Evolutionary conservation across 2,888 invertebrate species (phyloP), one percentile per base, ranked within the genome.

Genomic region (Smittia aterrima): DNA sequence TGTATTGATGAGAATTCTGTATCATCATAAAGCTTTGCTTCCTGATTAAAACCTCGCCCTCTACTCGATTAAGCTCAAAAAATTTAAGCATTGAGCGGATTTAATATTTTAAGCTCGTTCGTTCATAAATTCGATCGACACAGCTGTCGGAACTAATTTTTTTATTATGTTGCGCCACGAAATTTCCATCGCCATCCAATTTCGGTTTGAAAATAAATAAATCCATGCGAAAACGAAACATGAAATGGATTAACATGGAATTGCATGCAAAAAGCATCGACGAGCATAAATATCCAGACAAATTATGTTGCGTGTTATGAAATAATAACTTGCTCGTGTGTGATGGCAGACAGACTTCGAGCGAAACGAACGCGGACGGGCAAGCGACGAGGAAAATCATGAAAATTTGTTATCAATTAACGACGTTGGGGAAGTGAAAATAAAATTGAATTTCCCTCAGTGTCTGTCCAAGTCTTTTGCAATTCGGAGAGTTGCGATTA

Each of bases 301-400:
- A 70, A 70, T 70, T 70, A 32, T 24, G 25, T 70, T 70, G 70
- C 70, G 70, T 70, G 70, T 18, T 24, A 54, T 70, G 70, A 53
- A 70, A 70, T 70, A 68, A 68, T 68, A 32, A 32, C 32, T 32
- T 32, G 32, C 32, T 32, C 32, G 32, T 32, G 32, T 32, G 32
- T 32, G 22, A 40, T 38, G 32, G 32, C 32, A 32, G 32, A 32
- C 32, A 32, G 32, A 32, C 32, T 32, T 32, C 4, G 9, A 32
- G 32, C 32, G 9, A 32, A 32, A 32, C 32, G 32, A 32, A 32
- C 9, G 32, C 32, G 9, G 9, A 9, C 32, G 9, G 32, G 9
- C 32, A 9, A 16, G 11, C 3, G 9, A 9, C 32, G 9, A 9
- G 9, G 4, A 9, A 16, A 47, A 16, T 47, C 16, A 2, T n/a